These are phyloP conservation scores for Myotis yumanensis DNA, from an alignment of 2,113 vertebrate species.

Conservation along the genomic window DNA sequence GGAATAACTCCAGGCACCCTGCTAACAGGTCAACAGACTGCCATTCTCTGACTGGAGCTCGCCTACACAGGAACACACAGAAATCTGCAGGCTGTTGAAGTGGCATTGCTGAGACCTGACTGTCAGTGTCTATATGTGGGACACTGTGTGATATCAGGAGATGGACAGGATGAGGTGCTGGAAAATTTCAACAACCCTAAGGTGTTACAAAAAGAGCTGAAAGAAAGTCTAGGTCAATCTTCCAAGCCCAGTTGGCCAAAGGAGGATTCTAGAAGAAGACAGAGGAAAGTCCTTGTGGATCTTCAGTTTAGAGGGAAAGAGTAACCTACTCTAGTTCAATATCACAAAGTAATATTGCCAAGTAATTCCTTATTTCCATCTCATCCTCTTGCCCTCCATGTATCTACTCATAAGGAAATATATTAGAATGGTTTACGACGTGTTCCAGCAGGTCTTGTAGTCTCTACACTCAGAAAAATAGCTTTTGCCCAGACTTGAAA, in stretches of 20 bases:
- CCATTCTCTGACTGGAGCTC: background rate
- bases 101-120: background rate
- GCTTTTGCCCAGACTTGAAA: constrained; percentile 38
- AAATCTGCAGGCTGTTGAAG: background rate
- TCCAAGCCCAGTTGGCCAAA: background rate
- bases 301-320: background rate
- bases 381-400: background rate
- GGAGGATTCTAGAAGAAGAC: background rate
- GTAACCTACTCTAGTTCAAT: background rate
- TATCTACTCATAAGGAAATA: background rate
- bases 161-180: rapidly evolving
- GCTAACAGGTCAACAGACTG: background rate
- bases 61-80: background rate
- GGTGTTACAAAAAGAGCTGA: background rate
- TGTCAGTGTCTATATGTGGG: background rate
- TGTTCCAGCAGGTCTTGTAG: background rate
- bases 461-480: background rate
- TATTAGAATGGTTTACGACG: background rate
- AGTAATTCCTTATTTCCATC: background rate
- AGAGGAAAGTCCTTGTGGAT: background rate
- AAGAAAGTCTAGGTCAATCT: background rate
- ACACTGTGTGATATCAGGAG: rapidly evolving
- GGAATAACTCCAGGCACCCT: background rate
- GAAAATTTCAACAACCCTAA: background rate
- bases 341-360: background rate